Conservation (phyloP, 2,113 vertebrate species). For the Prinia subflava region DNA sequence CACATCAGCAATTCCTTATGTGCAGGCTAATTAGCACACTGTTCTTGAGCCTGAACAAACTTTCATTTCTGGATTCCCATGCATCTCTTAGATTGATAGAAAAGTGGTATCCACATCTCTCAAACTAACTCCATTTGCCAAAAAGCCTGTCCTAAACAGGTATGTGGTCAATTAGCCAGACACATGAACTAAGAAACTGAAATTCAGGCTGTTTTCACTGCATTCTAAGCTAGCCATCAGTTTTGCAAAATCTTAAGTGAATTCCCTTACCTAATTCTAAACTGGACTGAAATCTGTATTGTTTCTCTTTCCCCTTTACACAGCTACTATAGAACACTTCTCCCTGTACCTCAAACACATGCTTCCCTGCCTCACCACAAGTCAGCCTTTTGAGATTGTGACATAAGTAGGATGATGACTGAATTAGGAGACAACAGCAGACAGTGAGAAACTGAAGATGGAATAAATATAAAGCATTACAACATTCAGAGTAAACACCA, state of each 20-base stretch:
- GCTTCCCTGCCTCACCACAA: neutral
- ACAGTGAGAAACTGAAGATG: neutral
- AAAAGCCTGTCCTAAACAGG: neutral
- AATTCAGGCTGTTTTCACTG: neutral
- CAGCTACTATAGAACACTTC: neutral
- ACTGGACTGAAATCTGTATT: neutral
- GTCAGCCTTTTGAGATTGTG: neutral
- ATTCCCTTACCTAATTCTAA: neutral
- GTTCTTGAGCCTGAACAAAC: neutral
- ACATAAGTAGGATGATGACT: neutral
- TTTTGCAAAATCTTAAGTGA: neutral
- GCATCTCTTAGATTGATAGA: neutral
- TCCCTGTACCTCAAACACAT: neutral
- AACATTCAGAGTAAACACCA: neutral
- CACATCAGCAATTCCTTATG: neutral
- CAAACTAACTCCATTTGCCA: neutral
- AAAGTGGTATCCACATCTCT: neutral
- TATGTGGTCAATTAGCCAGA: neutral
- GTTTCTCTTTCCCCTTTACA: neutral
- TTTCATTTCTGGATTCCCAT: neutral
- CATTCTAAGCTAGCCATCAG: neutral
- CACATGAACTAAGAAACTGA: neutral
- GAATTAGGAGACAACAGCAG: neutral
- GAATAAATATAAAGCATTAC: neutral
- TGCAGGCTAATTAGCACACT: neutral